Percentiles rank a stretch among this genome's conserved stretches.
Conservation (phyloP, 2,797 vertebrate genomes). For the Cuculus canorus region DNA sequence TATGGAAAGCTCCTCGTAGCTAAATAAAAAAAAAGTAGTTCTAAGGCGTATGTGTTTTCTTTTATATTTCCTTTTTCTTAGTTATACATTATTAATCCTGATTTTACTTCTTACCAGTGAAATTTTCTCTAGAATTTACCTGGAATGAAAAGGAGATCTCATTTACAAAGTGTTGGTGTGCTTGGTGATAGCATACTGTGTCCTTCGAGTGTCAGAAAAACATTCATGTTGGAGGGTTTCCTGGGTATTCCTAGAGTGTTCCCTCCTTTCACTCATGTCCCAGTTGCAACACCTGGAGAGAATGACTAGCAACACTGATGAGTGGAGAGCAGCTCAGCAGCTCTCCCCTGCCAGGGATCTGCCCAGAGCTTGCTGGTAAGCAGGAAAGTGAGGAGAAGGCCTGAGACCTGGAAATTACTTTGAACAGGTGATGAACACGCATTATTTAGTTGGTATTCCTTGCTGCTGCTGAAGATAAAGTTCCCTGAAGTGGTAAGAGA, state of each 20-base stretch:
- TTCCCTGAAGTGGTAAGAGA: background rate
- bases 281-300: background rate
- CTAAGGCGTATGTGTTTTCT: background rate
- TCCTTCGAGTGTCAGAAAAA: background rate
- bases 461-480: background rate
- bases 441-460: background rate
- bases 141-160: background rate
- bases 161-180: background rate
- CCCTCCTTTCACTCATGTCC: background rate
- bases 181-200: background rate
- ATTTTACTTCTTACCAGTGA: background rate
- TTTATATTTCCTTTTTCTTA: background rate
- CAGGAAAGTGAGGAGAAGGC: background rate
- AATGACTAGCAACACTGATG: background rate
- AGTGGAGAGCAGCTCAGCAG: background rate
- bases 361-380: background rate
- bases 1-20: conserved; percentile 17
- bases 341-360: background rate
- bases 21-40: background rate
- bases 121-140: background rate
- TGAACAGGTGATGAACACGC: background rate
- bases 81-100: background rate
- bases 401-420: background rate
- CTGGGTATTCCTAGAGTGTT: background rate
- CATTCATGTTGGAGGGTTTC: background rate